Evolutionary conservation across 2,113 vertebrate species (phyloP).

Genomic region (Salvelinus fontinalis): DNA sequence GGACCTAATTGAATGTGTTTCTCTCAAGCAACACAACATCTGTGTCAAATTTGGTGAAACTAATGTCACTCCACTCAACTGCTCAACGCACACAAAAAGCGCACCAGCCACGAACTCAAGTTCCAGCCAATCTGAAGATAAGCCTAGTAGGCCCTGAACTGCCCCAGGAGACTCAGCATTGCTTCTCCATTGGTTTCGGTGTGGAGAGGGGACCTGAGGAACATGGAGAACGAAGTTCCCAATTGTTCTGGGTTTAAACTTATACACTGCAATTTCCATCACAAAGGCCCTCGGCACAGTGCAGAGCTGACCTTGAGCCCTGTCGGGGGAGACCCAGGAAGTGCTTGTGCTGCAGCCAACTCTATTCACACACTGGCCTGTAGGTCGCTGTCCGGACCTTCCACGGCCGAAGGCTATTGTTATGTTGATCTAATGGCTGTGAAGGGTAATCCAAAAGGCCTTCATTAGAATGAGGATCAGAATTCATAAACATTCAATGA

Average conservation of each 20-base stretch:
- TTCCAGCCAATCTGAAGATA: slow-evolving; percentile 37
- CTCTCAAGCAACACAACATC: too few relatives aligned
- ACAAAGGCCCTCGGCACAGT: slow-evolving; percentile 66
- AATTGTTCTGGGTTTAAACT: slow-evolving; percentile 67
- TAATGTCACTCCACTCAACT: slow-evolving; percentile 5
- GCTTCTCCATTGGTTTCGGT: slow-evolving; percentile 32
- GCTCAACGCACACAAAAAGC: slow-evolving; percentile 10
- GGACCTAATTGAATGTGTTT: too few relatives aligned
- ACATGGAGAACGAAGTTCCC: slow-evolving; percentile 50
- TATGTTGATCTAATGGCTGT: slow-evolving; percentile 71
- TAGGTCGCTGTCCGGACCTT: slow-evolving; percentile 52
- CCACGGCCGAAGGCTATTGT: slow-evolving; percentile 57
- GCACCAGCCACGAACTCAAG: neutral
- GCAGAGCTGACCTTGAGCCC: slow-evolving; percentile 69
- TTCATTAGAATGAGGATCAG: slow-evolving; percentile 50
- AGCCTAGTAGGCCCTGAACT: slow-evolving; percentile 25
- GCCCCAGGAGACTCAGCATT: slow-evolving; percentile 18
- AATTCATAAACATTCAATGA: neutral
- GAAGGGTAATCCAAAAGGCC: slow-evolving; percentile 59
- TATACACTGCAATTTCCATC: slow-evolving; percentile 69
- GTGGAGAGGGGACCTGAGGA: slow-evolving; percentile 11
- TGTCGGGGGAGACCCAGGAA: slow-evolving; percentile 63
- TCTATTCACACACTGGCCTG: slow-evolving; percentile 59
- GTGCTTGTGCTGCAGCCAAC: slow-evolving; percentile 52
- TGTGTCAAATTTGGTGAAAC: too few relatives aligned